Percentiles rank a stretch among this genome's conserved stretches.
phyloP scores from a whole-genome alignment of 2,797 vertebrate species.

The Mionectes olivaceus region DNA sequence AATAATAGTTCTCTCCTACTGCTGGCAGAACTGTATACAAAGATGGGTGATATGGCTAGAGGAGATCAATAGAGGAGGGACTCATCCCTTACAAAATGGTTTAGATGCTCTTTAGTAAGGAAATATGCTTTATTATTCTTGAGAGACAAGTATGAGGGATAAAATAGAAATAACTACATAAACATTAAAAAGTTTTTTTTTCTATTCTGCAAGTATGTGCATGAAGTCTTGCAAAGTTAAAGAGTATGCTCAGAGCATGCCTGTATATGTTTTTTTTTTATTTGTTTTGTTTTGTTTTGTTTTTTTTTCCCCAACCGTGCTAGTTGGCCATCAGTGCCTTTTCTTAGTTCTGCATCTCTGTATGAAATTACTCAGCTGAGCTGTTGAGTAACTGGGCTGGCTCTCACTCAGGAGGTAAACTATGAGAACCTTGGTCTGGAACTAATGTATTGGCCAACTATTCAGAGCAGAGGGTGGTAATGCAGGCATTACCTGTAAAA shows the following conservation, averaged over 20 bases:
- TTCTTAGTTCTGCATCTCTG: neutral
- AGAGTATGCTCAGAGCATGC: neutral
- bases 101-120: neutral
- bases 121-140: neutral
- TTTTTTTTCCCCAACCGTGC: neutral
- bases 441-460: neutral
- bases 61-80: neutral
- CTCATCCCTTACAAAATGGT: neutral
- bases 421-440: neutral
- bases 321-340: neutral
- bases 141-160: neutral
- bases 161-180: neutral
- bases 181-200: neutral
- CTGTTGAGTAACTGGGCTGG: neutral
- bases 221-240: neutral
- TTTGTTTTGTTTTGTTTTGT: too few relatives aligned
- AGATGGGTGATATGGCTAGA: neutral
- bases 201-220: neutral
- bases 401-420: neutral
- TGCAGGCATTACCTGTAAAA: too few relatives aligned
- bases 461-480: neutral
- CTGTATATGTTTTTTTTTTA: neutral
- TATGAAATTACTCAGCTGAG: neutral
- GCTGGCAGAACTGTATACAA: neutral
- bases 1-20: neutral